phyloP scores from a whole-genome alignment of 2,113 vertebrate species.

The Burhinus oedicnemus region DNA sequence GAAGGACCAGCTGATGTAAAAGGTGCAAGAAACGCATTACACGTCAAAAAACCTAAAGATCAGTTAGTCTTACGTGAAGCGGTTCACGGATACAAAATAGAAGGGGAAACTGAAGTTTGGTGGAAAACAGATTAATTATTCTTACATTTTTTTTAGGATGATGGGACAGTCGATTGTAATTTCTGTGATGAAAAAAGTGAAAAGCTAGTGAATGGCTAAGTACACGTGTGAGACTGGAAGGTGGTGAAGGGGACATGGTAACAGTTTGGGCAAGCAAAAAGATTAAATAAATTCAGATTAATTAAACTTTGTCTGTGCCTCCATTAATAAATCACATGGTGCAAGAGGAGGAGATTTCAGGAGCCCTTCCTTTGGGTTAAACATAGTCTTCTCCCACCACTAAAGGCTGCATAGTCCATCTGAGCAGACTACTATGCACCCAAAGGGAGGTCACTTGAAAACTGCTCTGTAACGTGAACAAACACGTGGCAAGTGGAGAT shows the following conservation, averaged over 20 bases:
- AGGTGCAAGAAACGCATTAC: accelerated
- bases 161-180: not conserved
- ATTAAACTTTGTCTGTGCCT: not conserved
- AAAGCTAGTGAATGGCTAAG: not conserved
- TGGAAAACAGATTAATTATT: not conserved
- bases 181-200: not conserved
- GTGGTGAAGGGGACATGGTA: not conserved
- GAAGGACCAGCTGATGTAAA: not conserved
- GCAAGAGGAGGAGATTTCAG: not conserved
- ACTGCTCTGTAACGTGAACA: accelerated
- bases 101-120: not conserved
- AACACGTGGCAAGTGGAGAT: accelerated
- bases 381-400: not conserved
- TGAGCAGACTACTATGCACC: not conserved
- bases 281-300: not conserved
- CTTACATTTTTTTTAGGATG: not conserved
- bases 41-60: not conserved
- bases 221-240: not conserved
- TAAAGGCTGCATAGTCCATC: not conserved
- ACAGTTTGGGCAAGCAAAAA: not conserved
- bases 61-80: not conserved
- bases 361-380: not conserved
- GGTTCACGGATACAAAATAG: not conserved
- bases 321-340: not conserved
- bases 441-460: not conserved